phyloP scores from a whole-genome alignment of 2,113 vertebrate species.

The Potamarius usumacintae region DNA sequence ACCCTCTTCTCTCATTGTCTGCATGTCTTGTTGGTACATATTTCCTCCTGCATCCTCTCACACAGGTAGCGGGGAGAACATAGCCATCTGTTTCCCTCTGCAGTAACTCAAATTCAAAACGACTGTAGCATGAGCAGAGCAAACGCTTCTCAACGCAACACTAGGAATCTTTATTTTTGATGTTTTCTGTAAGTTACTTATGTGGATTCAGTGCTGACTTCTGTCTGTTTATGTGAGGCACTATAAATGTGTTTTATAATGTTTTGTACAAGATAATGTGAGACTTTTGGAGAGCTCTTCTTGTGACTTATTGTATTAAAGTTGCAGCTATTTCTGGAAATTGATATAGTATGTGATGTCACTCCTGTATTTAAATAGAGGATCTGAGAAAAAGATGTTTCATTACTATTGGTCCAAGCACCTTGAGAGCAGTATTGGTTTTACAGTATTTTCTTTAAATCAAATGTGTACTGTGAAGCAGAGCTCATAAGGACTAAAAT shows the following conservation, averaged over 20 bases:
- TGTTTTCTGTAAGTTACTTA: conserved; percentile 67
- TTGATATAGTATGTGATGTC: not conserved
- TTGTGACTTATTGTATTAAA: conserved; percentile 75
- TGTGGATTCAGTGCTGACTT: conserved; percentile 73
- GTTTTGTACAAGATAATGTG: conserved; percentile 73
- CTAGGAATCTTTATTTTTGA: not conserved
- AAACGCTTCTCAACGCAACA: conserved; percentile 3
- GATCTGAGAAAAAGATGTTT: not conserved
- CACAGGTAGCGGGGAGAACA: conserved; percentile 17
- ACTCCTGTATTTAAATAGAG: not conserved
- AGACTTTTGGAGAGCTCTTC: conserved; percentile 66
- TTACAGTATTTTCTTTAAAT: too few species aligned
- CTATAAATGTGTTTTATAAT: conserved; percentile 70
- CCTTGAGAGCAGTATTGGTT: not conserved
- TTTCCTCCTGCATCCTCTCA: conserved; percentile 21
- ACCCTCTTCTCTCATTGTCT: not conserved
- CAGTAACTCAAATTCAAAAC: conserved; percentile 35
- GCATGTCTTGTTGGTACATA: not conserved
- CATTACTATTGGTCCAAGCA: not conserved
- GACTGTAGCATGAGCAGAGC: conserved; percentile 12
- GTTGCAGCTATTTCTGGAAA: conserved; percentile 31
- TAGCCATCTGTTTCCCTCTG: conserved; percentile 32
- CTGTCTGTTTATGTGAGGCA: conserved; percentile 73
- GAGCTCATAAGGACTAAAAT: not conserved
- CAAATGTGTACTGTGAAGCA: too few species aligned